A percentile compares a stretch with the other conserved stretches of the same genome.
Conservation (phyloP, 2,888 invertebrate species). For the Sphaeridia pumilis region DNA sequence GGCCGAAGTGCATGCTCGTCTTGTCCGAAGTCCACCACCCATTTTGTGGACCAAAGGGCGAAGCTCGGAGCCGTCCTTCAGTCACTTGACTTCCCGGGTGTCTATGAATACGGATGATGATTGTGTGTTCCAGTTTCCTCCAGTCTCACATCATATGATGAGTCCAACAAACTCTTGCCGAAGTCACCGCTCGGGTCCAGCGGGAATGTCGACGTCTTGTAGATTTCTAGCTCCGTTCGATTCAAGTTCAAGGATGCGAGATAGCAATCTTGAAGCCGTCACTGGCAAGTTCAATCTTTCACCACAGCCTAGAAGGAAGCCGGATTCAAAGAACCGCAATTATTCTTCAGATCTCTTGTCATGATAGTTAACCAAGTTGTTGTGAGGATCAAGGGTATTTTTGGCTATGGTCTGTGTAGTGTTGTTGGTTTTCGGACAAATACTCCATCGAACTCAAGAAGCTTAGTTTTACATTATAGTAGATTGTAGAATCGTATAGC, state of each 20-base stretch:
- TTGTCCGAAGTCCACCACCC: conserved; percentile 35
- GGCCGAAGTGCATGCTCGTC: conserved; percentile 33
- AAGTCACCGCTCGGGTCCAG: conserved; percentile 26
- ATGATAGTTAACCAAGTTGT: background rate
- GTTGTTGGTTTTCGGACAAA: too few relatives aligned
- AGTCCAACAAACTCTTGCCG: conserved; percentile 32
- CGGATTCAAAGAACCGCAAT: conserved; percentile 24
- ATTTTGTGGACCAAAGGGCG: conserved; percentile 35
- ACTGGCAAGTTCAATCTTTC: conserved; percentile 34
- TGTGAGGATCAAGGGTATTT: too few relatives aligned
- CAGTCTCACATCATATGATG: conserved; percentile 14
- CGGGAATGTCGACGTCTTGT: conserved; percentile 15
- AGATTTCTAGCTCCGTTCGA: conserved; percentile 29
- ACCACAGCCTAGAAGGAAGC: conserved; percentile 30
- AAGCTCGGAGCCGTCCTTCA: conserved; percentile 35
- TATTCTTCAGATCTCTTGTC: conserved; percentile 9
- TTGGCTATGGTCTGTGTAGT: too few relatives aligned
- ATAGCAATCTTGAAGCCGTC: conserved; percentile 31
- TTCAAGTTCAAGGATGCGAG: conserved; percentile 26
- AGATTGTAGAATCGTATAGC: too few relatives aligned
- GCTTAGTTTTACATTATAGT: too few relatives aligned
- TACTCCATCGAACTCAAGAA: too few relatives aligned
- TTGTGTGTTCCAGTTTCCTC: conserved; percentile 35
- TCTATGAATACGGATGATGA: conserved; percentile 17
- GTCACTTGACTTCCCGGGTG: conserved; percentile 14